Evolutionary conservation across 1,140 invertebrate species (phyloP).

Genomic region (Marisa cornuarietis): DNA sequence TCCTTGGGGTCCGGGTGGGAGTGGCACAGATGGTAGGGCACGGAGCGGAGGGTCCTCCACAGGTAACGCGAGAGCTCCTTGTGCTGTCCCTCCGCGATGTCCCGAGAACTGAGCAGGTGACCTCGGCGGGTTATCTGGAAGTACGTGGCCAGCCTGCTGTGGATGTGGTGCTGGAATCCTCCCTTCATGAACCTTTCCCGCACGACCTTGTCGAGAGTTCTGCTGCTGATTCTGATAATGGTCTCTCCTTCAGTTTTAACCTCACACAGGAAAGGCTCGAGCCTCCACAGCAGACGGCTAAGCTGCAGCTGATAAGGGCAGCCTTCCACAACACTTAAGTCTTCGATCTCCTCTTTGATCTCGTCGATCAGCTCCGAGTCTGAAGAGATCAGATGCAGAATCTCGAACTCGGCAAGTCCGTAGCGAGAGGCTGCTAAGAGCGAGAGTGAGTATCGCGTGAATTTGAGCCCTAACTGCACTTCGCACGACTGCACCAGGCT

Average conservation of each 20-base stretch:
- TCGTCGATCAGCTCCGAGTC: slow-evolving; percentile 31
- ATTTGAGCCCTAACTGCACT: slow-evolving; percentile 24
- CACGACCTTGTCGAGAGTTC: slow-evolving; percentile 22
- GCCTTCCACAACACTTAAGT: slow-evolving; percentile 36
- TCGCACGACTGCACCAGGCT: slow-evolving; percentile 28
- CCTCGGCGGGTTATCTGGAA: slow-evolving; percentile 36
- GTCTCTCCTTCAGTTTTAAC: slow-evolving; percentile 38
- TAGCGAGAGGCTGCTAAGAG: slow-evolving; percentile 29
- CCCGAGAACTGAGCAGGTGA: slow-evolving; percentile 27
- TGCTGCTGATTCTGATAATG: slow-evolving; percentile 17
- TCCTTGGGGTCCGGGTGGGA: slow-evolving; percentile 21
- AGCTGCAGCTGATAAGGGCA: slow-evolving; percentile 37
- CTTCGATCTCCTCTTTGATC: slow-evolving; percentile 28
- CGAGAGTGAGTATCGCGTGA: slow-evolving; percentile 32
- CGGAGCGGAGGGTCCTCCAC: slow-evolving; percentile 34
- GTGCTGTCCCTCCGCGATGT: slow-evolving; percentile 29
- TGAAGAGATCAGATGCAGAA: slow-evolving; percentile 30
- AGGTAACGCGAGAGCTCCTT: slow-evolving; percentile 26
- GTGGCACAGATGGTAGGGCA: slow-evolving; percentile 39
- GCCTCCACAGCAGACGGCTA: slow-evolving; percentile 21
- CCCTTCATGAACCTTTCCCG: slow-evolving; percentile 25
- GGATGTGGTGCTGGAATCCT: slow-evolving; percentile 24
- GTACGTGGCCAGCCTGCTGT: slow-evolving; percentile 33
- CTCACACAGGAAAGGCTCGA: slow-evolving; percentile 26
- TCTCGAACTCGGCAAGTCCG: slow-evolving; percentile 32